Base-by-base conservation (phyloP, 1,140 invertebrate species). In the Probaryconus sp. region DNA sequence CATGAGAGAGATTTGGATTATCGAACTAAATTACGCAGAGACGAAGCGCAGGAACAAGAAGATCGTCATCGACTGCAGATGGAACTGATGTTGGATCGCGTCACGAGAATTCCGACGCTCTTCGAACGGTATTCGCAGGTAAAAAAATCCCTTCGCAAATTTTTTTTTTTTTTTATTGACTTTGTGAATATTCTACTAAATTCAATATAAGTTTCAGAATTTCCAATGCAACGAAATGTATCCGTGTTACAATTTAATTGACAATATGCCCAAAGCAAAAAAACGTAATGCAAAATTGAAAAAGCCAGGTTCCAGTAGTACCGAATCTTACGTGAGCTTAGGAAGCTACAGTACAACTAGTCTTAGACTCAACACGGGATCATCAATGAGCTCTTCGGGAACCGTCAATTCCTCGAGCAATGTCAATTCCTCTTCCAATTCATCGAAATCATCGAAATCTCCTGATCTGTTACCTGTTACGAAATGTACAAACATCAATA, bases 111-210 rank as follows among this genome's bases (percentile, higher is more conserved):
- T 75, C 92, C 92, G 0, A 90, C 92, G 50, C 87, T 93, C 7
- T 93, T 93, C 71, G 92, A 93, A 83, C 86, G 92, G 40, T 91
- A 92, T 73, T 92, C 92, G n/a, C 89, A 91, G 71, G 91, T 92
- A 77, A 65, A 45, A 17, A 38, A 33, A 42, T 38, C n/a, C n/a
- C n/a, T 37, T 16, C 35, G 14, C 21, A 3, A 24, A 24, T 24
- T 7, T 24, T 21, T 9, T 20, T 40, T 40, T 20, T 5, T 40
- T 3, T 40, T 20, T 3, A 48, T 38, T 33, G 30, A 10, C 28
- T 30, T 38, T 20, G n/a, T 56, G 30, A 43, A 30, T 14, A 53
- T n/a, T n/a, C 7, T 24, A 7, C 21, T 24, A 24, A 24, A 24
- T 24, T 20, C 5, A 11, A 7, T 7, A 37, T 53, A n/a, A 45